phyloP scores from a whole-genome alignment of 35 echinoderm and acorn worm genomes.

The Acanthaster planci region DNA sequence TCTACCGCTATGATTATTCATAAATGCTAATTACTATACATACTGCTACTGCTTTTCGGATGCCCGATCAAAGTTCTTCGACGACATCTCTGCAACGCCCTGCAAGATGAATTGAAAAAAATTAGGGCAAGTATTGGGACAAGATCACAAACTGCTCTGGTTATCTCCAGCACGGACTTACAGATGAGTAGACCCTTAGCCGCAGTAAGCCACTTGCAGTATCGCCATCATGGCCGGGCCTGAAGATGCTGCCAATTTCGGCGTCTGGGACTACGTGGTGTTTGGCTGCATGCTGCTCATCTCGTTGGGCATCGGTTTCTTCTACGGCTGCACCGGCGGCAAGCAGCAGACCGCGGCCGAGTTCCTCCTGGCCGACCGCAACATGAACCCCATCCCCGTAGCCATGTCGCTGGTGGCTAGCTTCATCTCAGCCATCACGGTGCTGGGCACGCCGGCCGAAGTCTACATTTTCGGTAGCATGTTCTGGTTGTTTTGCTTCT shows the following conservation, averaged over 20 bases:
- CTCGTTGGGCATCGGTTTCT: constrained; percentile 57
- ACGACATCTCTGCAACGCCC: too few relatives aligned
- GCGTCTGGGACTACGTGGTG: constrained; percentile 55
- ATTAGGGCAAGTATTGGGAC: too few relatives aligned
- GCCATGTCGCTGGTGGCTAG: constrained; percentile 69
- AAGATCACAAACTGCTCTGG: too few relatives aligned
- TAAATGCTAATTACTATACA: too few relatives aligned
- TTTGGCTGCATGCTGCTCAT: constrained; percentile 45
- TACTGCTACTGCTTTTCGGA: too few relatives aligned
- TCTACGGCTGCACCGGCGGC: constrained; percentile 57
- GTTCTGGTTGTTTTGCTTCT: constrained; percentile 52
- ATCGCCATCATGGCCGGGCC: neutral
- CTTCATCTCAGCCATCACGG: constrained; percentile 81
- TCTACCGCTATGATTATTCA: too few relatives aligned
- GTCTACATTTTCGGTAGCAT: constrained; percentile 54
- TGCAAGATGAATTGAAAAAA: too few relatives aligned
- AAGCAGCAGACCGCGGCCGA: constrained; percentile 49
- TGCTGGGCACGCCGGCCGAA: constrained; percentile 74
- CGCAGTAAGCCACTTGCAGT: too few relatives aligned
- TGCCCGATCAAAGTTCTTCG: too few relatives aligned
- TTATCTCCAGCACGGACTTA: too few relatives aligned
- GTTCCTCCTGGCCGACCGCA: constrained; percentile 71
- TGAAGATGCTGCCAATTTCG: constrained; percentile 30
- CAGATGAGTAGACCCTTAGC: too few relatives aligned
- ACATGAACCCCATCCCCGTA: constrained; percentile 55